Conservation (phyloP, 37 sponge, comb jelly and placozoan genomes). For the Aplysina aerophoba region DNA sequence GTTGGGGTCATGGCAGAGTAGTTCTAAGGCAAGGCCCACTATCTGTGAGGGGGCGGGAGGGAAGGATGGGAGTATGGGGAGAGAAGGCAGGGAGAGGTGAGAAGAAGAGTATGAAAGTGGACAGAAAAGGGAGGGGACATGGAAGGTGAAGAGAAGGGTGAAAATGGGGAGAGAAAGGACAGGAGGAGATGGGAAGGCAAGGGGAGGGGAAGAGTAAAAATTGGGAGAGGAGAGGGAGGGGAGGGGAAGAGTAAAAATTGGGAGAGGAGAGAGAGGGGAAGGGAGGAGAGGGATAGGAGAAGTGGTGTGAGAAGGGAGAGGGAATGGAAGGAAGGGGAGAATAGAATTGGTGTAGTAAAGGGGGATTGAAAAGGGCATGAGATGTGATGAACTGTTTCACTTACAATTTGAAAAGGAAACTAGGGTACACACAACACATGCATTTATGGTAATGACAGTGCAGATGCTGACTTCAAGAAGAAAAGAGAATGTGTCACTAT, state of each 20-base stretch:
- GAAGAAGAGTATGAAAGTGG: neutral
- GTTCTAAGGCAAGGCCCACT: conserved; percentile 68
- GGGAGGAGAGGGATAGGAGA: neutral
- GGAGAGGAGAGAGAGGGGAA: too few relatives aligned
- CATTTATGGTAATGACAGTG: too few relatives aligned
- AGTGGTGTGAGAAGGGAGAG: too few relatives aligned
- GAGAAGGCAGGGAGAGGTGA: conserved; percentile 2
- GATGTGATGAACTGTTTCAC: too few relatives aligned
- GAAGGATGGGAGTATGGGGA: neutral
- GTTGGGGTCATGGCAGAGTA: conserved; percentile 97
- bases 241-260: neutral
- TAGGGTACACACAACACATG: too few relatives aligned
- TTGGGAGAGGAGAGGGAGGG: neutral
- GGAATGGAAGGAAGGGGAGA: too few relatives aligned
- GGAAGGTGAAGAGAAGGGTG: neutral
- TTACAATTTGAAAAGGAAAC: too few relatives aligned
- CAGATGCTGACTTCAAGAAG: too few relatives aligned
- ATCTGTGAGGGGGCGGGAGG: conserved; percentile 62
- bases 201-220: neutral
- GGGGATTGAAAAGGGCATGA: too few relatives aligned
- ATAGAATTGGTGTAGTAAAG: neutral
- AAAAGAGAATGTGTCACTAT: too few relatives aligned
- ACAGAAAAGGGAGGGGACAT: neutral
- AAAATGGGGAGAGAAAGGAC: neutral
- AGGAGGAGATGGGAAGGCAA: neutral